These are phyloP conservation scores for Nasonovia ribisnigri DNA, from an alignment of 2,888 invertebrate genomes.

Conservation along the genomic window DNA sequence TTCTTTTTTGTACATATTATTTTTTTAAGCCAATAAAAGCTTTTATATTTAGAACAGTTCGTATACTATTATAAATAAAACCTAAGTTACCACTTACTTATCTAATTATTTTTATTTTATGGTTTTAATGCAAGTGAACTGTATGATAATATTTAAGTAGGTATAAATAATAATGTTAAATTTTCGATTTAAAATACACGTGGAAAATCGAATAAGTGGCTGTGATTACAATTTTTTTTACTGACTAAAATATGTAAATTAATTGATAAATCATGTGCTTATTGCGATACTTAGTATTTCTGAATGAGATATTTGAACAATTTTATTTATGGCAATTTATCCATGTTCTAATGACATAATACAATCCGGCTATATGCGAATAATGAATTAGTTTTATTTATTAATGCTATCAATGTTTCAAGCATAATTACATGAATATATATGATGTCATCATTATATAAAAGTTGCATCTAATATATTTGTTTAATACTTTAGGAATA, in stretches of 20 bases:
- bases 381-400: neutral
- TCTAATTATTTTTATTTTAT: neutral
- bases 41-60: neutral
- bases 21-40: slow-evolving; percentile 17
- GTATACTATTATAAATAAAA: neutral
- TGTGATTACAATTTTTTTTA: neutral
- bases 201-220: neutral
- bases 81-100: neutral
- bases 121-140: neutral
- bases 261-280: neutral
- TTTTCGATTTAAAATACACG: neutral
- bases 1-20: neutral
- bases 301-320: neutral
- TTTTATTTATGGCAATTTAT: neutral
- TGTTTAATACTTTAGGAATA: neutral
- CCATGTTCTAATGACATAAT: neutral
- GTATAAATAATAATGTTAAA: neutral
- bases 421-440: neutral
- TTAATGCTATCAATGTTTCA: neutral
- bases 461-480: neutral
- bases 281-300: neutral
- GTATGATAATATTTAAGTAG: neutral
- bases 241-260: neutral
- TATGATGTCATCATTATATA: neutral
- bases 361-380: neutral